Evolutionary conservation across 2,888 invertebrate genomes (phyloP), one percentile per base, ranked within the genome.

Genomic region (Chloromyia formosa): DNA sequence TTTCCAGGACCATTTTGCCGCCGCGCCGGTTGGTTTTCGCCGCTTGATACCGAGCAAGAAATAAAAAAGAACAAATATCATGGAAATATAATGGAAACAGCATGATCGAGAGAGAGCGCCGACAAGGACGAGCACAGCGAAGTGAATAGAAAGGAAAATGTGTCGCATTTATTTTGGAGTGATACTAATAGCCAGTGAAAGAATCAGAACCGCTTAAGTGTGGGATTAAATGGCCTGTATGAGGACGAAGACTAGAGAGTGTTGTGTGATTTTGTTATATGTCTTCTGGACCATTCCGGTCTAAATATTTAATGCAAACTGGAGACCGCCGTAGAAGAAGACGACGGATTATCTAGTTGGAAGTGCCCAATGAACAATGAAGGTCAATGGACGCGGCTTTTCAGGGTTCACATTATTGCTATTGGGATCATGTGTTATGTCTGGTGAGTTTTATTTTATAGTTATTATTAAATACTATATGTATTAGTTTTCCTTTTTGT

Each of bases 381-480:
- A 77, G 78, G 76, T 79, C 78, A 79, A 78, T 77, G 75, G 77
- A 77, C 80, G 78, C 75, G 80, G 80, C 79, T 79, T 78, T 79
- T 80, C 78, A 78, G 81, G 82, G 81, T 80, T 81, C 78, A 81
- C 80, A 79, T 78, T 81, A 80, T 80, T 81, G 79, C 79, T 82
- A 80, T 80, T 82, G 78, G 81, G 81, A 78, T 80, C 80, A 78
- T 80, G 79, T 80, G 78, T 81, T 80, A 80, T 82, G 79, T 79
- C 80, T 78, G 82, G 82, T 81, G 80, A 82, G 82, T 81, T 5
- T 42, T 9, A 9, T 5, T 42, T 42, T 42, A 42, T 42, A n/a
- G n/a, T n/a, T n/a, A n/a, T n/a, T n/a, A n/a, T n/a, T n/a, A n/a
- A n/a, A n/a, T n/a, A n/a, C n/a, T n/a, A n/a, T n/a, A n/a, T n/a